These are phyloP conservation scores for Ceyx margarethae DNA, from an alignment of 2,113 vertebrate genomes.

Conservation along the genomic window DNA sequence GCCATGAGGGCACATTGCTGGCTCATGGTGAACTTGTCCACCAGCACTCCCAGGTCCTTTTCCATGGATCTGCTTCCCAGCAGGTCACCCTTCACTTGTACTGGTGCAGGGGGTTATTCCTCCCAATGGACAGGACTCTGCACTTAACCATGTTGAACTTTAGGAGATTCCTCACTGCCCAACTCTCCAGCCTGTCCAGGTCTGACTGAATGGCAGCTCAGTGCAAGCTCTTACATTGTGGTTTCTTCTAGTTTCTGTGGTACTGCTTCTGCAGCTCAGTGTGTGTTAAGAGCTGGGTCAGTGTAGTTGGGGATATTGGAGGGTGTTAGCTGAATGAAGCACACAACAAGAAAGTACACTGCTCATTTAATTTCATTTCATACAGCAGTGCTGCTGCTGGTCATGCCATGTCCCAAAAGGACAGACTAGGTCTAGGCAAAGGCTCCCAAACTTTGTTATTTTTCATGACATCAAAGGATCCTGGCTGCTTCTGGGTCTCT, in stretches of 20 bases:
- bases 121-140: too few species aligned
- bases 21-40: too few species aligned
- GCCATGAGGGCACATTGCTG: too few species aligned
- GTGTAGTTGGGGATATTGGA: neutral
- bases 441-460: neutral
- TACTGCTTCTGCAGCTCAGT: rapidly evolving
- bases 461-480: neutral
- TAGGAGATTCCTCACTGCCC: too few species aligned
- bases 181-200: too few species aligned
- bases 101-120: too few species aligned
- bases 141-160: too few species aligned
- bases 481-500: neutral
- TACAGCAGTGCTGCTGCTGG: neutral
- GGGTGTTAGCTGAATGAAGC: neutral
- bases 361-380: neutral
- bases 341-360: neutral
- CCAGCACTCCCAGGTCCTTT: too few species aligned
- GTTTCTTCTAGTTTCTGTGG: neutral
- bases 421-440: neutral
- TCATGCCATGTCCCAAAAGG: neutral
- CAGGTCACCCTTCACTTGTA: too few species aligned
- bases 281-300: neutral
- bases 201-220: too few species aligned
- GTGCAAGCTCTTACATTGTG: neutral
- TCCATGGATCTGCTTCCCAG: too few species aligned